Evolutionary conservation across 2,113 vertebrate species (phyloP).

Genomic region (Mystacornis crossleyi): DNA sequence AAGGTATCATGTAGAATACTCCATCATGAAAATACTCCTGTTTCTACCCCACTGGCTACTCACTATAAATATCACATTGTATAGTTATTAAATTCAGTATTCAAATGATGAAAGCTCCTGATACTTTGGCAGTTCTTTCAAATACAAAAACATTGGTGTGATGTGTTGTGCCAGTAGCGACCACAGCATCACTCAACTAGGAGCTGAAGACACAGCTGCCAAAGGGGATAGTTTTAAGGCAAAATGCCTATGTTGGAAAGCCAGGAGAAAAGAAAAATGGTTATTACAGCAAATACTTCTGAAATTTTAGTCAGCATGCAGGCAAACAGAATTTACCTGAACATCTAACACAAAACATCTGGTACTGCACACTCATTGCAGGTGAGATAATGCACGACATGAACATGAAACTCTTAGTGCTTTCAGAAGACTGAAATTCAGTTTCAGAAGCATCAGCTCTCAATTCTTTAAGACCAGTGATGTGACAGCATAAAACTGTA

Average conservation of each 20-base stretch:
- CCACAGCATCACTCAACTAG: background rate
- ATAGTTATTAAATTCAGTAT: background rate
- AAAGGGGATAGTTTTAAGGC: background rate
- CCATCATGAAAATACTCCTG: background rate
- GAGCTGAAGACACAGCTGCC: background rate
- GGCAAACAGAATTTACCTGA: background rate
- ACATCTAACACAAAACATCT: background rate
- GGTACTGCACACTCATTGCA: background rate
- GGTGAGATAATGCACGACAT: background rate
- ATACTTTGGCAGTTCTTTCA: background rate
- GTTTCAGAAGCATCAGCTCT: background rate
- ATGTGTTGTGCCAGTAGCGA: background rate
- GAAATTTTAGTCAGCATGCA: background rate
- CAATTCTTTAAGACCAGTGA: background rate
- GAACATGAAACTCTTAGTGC: background rate
- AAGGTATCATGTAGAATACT: background rate
- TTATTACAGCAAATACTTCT: background rate
- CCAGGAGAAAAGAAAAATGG: background rate
- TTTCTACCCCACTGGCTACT: background rate
- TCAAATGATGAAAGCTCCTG: background rate
- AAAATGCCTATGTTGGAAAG: background rate
- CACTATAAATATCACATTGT: background rate
- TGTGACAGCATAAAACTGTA: conserved; percentile 1
- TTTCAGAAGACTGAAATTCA: background rate
- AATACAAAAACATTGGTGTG: background rate